These are phyloP conservation scores for Dynastes tityus DNA, from an alignment of 2,888 invertebrate genomes.

Conservation along the genomic window DNA sequence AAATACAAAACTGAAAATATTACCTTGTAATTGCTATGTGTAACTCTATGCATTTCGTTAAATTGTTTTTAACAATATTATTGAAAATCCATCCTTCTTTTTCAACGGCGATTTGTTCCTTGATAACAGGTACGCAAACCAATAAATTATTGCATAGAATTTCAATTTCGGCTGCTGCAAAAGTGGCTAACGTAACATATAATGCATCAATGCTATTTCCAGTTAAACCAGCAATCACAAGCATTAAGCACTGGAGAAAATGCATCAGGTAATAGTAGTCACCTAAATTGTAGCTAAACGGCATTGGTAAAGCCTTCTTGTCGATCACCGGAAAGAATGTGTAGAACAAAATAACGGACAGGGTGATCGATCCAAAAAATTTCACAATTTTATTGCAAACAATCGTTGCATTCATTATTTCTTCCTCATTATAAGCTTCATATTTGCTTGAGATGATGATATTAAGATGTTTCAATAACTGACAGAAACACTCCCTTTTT, in stretches of 20 bases:
- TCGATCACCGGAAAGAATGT: conserved; percentile 40
- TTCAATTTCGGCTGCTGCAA: conserved; percentile 47
- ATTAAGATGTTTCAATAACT: conserved; percentile 23
- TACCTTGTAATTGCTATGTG: background rate
- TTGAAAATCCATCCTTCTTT: background rate
- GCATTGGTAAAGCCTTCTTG: conserved; percentile 44
- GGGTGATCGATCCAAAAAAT: background rate
- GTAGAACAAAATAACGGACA: conserved; percentile 37
- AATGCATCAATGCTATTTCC: conserved; percentile 39
- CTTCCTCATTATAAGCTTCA: background rate
- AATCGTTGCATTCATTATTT: background rate
- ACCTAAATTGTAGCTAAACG: conserved; percentile 42
- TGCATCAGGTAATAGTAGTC: conserved; percentile 43
- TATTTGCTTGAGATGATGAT: background rate
- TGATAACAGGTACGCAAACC: background rate
- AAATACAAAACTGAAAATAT: background rate
- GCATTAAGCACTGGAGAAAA: conserved; percentile 32
- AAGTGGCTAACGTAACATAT: conserved; percentile 34
- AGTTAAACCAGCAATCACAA: conserved; percentile 41
- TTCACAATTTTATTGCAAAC: background rate
- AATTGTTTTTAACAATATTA: background rate
- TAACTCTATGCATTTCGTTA: background rate
- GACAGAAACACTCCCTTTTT: background rate
- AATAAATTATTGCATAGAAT: conserved; percentile 30
- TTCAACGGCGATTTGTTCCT: background rate